phyloP scores from a whole-genome alignment of 1,140 invertebrate species.

The Cydia fagiglandana region DNA sequence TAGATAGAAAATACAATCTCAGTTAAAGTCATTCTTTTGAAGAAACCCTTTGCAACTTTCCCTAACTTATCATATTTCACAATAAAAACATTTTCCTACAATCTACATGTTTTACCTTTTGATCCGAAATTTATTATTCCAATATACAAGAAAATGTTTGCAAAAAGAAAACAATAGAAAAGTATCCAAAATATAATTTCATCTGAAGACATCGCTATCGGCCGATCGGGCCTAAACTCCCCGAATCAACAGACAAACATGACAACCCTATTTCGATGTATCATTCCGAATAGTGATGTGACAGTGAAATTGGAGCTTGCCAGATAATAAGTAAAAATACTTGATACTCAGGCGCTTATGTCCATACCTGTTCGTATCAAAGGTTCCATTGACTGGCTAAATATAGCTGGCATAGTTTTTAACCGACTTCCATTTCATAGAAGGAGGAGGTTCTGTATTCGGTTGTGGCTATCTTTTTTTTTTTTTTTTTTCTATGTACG shows the following conservation, averaged over 20 bases:
- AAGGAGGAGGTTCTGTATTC: too few relatives aligned
- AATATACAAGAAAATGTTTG: slow-evolving; percentile 15
- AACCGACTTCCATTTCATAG: too few relatives aligned
- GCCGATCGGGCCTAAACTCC: slow-evolving; percentile 24
- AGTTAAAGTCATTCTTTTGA: too few relatives aligned
- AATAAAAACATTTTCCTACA: background rate
- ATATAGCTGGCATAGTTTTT: too few relatives aligned
- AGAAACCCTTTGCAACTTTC: background rate
- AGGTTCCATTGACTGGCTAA: too few relatives aligned
- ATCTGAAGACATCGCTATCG: slow-evolving; percentile 27
- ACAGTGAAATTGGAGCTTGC: background rate
- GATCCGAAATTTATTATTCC: slow-evolving; percentile 15
- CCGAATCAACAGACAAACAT: slow-evolving; percentile 29
- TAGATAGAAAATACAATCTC: too few relatives aligned
- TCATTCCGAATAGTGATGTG: slow-evolving; percentile 17
- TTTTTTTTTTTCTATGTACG: too few relatives aligned
- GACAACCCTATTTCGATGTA: slow-evolving; percentile 31
- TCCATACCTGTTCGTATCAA: too few relatives aligned
- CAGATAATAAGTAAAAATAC: slow-evolving; percentile 11
- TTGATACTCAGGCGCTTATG: background rate
- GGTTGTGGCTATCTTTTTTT: too few relatives aligned
- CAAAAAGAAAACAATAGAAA: slow-evolving; percentile 27
- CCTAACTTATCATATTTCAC: background rate
- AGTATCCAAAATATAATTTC: slow-evolving; percentile 26
- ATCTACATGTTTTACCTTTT: background rate